Base-by-base conservation (phyloP, 1,140 invertebrate genomes). In the Euwallacea similis region DNA sequence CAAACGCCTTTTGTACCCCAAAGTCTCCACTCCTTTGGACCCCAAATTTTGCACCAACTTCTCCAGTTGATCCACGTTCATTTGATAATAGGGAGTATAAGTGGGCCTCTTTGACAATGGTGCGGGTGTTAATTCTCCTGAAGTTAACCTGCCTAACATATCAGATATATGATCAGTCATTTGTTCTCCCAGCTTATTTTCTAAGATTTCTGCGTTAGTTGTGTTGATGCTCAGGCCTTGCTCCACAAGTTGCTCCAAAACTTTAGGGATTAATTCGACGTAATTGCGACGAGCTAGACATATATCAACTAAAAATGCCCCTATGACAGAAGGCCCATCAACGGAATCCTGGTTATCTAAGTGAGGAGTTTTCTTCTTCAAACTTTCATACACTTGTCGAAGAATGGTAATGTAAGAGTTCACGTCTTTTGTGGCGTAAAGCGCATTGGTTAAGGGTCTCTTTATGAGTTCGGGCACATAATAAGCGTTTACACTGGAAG, bases 181-280 rank as follows among this genome's bases (percentile, higher is more conserved):
- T 65, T 87, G 85, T 7, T 88, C 83, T 3, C 86, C 86, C 2
- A 91, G 77, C 63, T 82, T 83, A 62, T 88, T 84, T 76, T 90
- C 86, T 21, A 93, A 81, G 53, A 82, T 77, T 71, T 89, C 85
- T 0, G 87, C 88, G 44, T 83, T 81, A 41, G 79, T 77, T 54
- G 83, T 86, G 55, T 83, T 86, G 7, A 92, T 87, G 61, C 86
- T 86, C 6, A 93, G 72, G 0, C 90, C 90, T 77, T 87, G 84
- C n/a, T 84, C 79, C 41, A 87, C 81, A 42, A 90, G 74, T 15
- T 81, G 84, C 65, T 84, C 73, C 2, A 88, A 77, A 2, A 89
- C 79, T 59, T 83, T 81, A 71, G 78, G 78, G 66, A 79, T 79
- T 61, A 59, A 50, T n/a, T 76, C 64, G 8, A 66, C 7, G 66